Base-by-base conservation (phyloP, 2,888 invertebrate genomes). In the Hybos culiciformis region DNA sequence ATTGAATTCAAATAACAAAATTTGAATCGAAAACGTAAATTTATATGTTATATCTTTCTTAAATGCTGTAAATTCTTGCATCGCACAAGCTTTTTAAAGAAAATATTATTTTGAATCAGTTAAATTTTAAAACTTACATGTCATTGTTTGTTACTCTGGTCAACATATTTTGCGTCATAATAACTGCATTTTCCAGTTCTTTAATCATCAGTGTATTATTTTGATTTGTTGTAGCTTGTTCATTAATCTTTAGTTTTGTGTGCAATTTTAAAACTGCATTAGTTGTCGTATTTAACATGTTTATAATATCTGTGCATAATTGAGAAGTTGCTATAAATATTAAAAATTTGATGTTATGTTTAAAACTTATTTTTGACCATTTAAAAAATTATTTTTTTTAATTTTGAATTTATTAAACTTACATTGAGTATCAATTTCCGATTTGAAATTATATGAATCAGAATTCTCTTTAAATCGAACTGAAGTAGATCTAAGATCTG, bases 261-360 rank as follows among this genome's bases (percentile, higher is more conserved):
- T 67, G 66, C 47, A 67, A 51, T 55, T 67, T 62, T 54, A 67
- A 54, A 33, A 63, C 66, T 44, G 64, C 61, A 50, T 63, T 66
- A 32, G 67, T 65, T 43, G 67, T 66, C 24, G 60, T 59, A 52
- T 65, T 66, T 47, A 67, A 54, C 58, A 72, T 69, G 48, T 73
- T 71, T 40, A 76, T 75, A 48, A 76, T 70, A 56, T 76, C 74
- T 52, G 70, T 69, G 56, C 77, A 75, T 48, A 77, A 62, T 60
- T 76, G 75, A 44, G 72, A 72, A 43, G 77, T 76, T 44, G 77
- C 78, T 78, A 60, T 19, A 60, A 61, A 36, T 42, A 41, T 17
- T 46, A 43, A 36, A 24, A 24, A 34, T 15, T 15, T 36, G 14
- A 45, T 39, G 45, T 8, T 23, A 31, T 29, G n/a, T 33, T 41